Conservation (phyloP, 2,797 vertebrate species). For the Halcyon leucocephala region DNA sequence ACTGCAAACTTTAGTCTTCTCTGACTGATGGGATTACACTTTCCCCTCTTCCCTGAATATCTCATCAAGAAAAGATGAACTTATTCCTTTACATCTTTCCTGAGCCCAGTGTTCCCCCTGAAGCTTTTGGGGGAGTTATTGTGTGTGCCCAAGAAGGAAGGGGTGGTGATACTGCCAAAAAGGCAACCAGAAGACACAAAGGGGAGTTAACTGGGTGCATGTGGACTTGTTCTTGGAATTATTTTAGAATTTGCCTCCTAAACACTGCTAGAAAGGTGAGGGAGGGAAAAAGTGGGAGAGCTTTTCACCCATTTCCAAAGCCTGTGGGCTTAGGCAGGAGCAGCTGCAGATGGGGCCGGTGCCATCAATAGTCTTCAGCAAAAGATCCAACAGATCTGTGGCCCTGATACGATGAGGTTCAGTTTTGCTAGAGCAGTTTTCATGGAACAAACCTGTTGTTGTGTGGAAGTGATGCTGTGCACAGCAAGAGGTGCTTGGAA, state of each 20-base stretch:
- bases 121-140: not conserved
- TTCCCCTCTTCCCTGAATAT: not conserved
- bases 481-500: not conserved
- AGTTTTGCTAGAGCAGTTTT: not conserved
- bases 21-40: not conserved
- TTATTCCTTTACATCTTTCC: not conserved
- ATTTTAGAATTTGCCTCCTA: not conserved
- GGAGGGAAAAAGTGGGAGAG: no score
- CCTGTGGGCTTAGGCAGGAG: not conserved
- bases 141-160: not conserved
- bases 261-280: not conserved
- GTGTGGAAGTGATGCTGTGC: not conserved
- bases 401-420: rapidly evolving
- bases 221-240: not conserved
- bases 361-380: not conserved
- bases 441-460: not conserved
- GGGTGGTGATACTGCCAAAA: not conserved
- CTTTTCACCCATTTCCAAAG: not conserved
- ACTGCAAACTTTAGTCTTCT: not conserved
- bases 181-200: not conserved
- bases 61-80: not conserved
- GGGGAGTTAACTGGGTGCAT: not conserved
- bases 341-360: not conserved
- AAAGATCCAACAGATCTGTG: not conserved
- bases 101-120: not conserved